A percentile compares a stretch with the other conserved stretches of the same genome.
These are phyloP conservation scores for Drosophila simulans DNA, from an alignment of 1,140 invertebrate species.

Conservation along the genomic window DNA sequence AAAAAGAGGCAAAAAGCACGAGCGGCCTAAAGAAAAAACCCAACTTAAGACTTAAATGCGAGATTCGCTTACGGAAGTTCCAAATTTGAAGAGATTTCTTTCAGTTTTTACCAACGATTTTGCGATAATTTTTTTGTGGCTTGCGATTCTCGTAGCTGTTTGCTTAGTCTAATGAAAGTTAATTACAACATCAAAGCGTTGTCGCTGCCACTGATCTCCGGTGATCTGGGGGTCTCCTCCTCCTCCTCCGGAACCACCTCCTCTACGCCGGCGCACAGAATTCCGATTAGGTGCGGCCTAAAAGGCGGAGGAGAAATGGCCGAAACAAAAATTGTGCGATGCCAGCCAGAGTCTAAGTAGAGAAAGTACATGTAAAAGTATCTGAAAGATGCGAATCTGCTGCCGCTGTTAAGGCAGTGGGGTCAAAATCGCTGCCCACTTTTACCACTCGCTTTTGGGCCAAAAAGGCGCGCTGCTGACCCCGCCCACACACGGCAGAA, in stretches of 20 bases:
- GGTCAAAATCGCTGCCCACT: conserved; percentile 48
- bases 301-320: conserved; percentile 11
- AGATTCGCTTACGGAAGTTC: conserved; percentile 50
- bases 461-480: conserved; percentile 22
- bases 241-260: conserved; percentile 10
- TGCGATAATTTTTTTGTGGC: conserved; percentile 32
- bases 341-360: conserved; percentile 46
- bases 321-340: conserved; percentile 43
- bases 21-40: background rate
- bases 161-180: conserved; percentile 48
- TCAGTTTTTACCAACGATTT: conserved; percentile 15
- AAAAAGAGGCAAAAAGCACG: background rate
- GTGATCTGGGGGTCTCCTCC: conserved; percentile 30
- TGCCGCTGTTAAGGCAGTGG: conserved; percentile 30
- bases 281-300: conserved; percentile 52
- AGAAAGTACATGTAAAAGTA: conserved; percentile 57
- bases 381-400: conserved; percentile 54
- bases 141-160: conserved; percentile 26
- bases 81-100: conserved; percentile 44
- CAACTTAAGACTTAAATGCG: conserved; percentile 34
- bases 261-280: conserved; percentile 36
- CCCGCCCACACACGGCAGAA: conserved; percentile 35
- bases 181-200: conserved; percentile 55
- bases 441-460: conserved; percentile 51
- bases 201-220: conserved; percentile 41